Evolutionary conservation across 2,113 vertebrate species (phyloP).

Genomic region (Onychostruthus taczanowskii): DNA sequence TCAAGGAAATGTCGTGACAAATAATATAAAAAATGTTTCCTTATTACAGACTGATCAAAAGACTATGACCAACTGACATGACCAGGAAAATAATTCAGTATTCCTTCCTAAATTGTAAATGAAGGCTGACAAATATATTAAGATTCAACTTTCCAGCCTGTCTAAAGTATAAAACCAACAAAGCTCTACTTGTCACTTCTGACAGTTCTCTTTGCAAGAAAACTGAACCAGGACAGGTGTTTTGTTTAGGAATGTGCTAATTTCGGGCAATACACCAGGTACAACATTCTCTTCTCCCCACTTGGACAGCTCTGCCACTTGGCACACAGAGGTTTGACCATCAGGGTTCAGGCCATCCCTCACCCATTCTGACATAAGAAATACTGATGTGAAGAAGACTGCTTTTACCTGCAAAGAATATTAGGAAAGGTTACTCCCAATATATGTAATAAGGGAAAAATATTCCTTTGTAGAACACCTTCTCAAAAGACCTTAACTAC

Average conservation of each 20-base stretch:
- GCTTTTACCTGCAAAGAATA: not conserved
- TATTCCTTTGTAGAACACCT: not conserved
- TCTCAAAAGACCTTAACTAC: not conserved
- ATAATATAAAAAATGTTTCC: not conserved
- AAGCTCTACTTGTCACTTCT: not conserved
- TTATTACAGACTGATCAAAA: not conserved
- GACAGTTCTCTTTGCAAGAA: not conserved
- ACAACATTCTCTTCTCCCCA: not conserved
- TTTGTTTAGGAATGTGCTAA: not conserved
- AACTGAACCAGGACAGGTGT: not conserved
- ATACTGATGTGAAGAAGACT: not conserved
- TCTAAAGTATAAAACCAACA: not conserved
- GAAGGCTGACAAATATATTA: not conserved
- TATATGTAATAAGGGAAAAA: not conserved
- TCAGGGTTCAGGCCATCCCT: not conserved
- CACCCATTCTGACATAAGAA: not conserved
- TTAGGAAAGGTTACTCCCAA: not conserved
- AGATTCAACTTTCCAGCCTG: not conserved
- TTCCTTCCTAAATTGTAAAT: not conserved
- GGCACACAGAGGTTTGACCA: not conserved
- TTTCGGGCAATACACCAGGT: not conserved
- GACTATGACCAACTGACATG: not conserved
- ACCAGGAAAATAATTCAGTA: not conserved
- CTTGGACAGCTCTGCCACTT: not conserved
- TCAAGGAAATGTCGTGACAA: not conserved